Conservation (phyloP, 2,888 invertebrate genomes). For the Rhimphoctona megacephalus region DNA sequence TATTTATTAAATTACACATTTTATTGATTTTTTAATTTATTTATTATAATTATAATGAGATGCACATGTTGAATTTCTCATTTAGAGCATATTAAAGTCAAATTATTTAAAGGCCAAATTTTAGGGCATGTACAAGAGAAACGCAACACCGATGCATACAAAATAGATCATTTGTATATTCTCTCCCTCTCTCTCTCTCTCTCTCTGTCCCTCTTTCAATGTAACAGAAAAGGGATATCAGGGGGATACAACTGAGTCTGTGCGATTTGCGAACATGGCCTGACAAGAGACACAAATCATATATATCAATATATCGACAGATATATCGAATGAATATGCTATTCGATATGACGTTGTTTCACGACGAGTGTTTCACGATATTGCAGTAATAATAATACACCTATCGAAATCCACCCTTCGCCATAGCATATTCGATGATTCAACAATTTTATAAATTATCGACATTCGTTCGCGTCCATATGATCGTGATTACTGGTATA, state of each 20-base stretch:
- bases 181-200: not conserved
- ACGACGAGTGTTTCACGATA: constrained; percentile 8
- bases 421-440: not conserved
- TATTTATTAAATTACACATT: not conserved
- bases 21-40: not conserved
- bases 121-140: not conserved
- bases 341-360: constrained; percentile 16
- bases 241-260: constrained; percentile 1
- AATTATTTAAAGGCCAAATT: not conserved
- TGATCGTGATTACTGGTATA: not conserved
- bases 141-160: not conserved
- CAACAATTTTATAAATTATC: not conserved
- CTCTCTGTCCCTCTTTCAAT: not conserved
- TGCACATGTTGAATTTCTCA: not conserved
- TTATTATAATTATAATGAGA: not conserved
- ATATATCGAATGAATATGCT: constrained; percentile 19
- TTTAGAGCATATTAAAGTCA: not conserved
- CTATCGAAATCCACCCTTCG: not conserved
- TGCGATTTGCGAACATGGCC: not conserved
- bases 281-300: not conserved
- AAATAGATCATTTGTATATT: not conserved
- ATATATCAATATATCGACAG: constrained; percentile 1
- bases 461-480: not conserved
- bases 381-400: not conserved
- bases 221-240: not conserved